Conservation (phyloP, 1,140 invertebrate species). For the Cydia amplana region DNA sequence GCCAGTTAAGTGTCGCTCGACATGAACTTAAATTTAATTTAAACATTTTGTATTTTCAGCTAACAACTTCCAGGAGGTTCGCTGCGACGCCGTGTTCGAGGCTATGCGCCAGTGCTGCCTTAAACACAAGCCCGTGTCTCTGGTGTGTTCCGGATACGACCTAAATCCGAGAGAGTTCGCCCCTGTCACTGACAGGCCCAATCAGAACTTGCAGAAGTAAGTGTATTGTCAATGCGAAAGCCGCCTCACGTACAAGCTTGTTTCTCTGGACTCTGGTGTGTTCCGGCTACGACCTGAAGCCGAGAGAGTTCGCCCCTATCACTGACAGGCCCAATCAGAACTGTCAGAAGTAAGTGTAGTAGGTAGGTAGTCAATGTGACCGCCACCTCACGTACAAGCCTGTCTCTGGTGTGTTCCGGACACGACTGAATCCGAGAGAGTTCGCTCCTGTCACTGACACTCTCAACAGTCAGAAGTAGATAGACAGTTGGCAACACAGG, state of each 20-base stretch:
- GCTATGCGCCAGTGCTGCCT: slow-evolving; percentile 70
- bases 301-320: slow-evolving; percentile 57
- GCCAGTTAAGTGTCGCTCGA: too few species aligned
- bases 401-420: slow-evolving; percentile 65
- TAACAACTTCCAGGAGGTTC: slow-evolving; percentile 67
- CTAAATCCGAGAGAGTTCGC: slow-evolving; percentile 60
- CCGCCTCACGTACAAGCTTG: slow-evolving; percentile 61
- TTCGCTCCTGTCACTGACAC: slow-evolving; percentile 63
- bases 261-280: slow-evolving; percentile 67
- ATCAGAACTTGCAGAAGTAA: slow-evolving; percentile 24
- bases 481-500: too few species aligned
- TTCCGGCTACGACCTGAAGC: slow-evolving; percentile 65
- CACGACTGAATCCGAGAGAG: slow-evolving; percentile 62
- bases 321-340: slow-evolving; percentile 52
- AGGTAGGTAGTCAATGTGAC: too few species aligned
- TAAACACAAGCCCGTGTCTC: slow-evolving; percentile 59
- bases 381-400: too few species aligned
- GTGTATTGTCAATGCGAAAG: slow-evolving; percentile 30
- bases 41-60: slow-evolving; percentile 44
- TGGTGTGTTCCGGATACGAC: slow-evolving; percentile 68
- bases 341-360: slow-evolving; percentile 30
- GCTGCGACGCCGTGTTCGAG: slow-evolving; percentile 65
- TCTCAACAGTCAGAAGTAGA: slow-evolving; percentile 35
- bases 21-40: too few species aligned
- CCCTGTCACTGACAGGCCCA: slow-evolving; percentile 60